Percentiles rank a stretch among this genome's conserved stretches.
Conservation (phyloP, 1,140 invertebrate species). For the Brachionus rotundiformis region DNA sequence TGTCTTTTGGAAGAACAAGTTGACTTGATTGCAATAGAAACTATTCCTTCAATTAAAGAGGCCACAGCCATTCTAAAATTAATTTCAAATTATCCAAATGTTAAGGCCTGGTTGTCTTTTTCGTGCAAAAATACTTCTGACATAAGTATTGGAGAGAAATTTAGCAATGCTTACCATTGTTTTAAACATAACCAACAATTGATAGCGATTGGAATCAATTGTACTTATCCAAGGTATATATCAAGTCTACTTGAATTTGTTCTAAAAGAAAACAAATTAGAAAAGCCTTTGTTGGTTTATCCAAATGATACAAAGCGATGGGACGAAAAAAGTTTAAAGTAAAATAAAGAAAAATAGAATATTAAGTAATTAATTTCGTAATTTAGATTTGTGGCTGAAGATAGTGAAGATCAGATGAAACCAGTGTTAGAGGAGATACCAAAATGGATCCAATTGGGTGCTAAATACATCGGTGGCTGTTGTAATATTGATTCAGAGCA, state of each 20-base stretch:
- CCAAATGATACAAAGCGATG: constrained; percentile 74
- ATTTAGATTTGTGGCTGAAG: constrained; percentile 63
- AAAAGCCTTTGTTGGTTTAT: constrained; percentile 71
- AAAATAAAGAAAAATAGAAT: neutral
- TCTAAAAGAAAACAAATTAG: constrained; percentile 63
- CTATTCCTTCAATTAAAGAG: constrained; percentile 80
- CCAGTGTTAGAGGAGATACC: constrained; percentile 69
- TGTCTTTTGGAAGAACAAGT: constrained; percentile 75
- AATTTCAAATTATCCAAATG: constrained; percentile 72
- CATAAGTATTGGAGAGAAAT: constrained; percentile 71
- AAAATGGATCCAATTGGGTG: constrained; percentile 73
- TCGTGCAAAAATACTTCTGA: constrained; percentile 69
- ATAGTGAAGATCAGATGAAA: constrained; percentile 66
- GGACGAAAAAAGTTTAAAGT: constrained; percentile 60
- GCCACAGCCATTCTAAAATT: constrained; percentile 77
- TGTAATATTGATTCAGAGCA: constrained; percentile 63
- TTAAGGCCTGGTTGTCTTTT: constrained; percentile 80
- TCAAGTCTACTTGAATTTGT: constrained; percentile 66
- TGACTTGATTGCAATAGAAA: constrained; percentile 82
- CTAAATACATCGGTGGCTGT: constrained; percentile 76
- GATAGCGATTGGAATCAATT: constrained; percentile 82
- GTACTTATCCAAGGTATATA: constrained; percentile 71
- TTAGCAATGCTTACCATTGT: constrained; percentile 68
- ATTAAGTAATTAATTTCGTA: constrained; percentile 58
- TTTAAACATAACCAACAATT: constrained; percentile 70